Conservation (phyloP, 2,888 invertebrate species). For the Mayetiola destructor region DNA sequence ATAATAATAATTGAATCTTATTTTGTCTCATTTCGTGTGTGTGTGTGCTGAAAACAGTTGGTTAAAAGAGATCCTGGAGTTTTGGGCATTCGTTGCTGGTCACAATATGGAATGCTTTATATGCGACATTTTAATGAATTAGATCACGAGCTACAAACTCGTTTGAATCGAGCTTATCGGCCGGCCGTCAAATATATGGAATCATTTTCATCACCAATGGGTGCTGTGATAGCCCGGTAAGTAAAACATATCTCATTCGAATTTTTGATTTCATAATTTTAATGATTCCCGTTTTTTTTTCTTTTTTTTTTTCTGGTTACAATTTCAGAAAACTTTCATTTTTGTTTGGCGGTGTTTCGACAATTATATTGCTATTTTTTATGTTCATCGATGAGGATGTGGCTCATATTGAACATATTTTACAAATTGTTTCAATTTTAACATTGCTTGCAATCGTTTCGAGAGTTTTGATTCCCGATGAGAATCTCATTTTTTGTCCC, state of each 20-base stretch:
- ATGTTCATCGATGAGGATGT: conserved; percentile 89
- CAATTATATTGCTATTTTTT: conserved; percentile 64
- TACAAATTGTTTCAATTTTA: conserved; percentile 69
- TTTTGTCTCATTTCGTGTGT: no score
- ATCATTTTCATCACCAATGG: conserved; percentile 76
- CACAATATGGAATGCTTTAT: conserved; percentile 77
- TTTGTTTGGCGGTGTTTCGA: conserved; percentile 78
- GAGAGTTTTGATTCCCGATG: conserved; percentile 69
- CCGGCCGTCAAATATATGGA: conserved; percentile 85
- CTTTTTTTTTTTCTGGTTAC: conserved; percentile 18
- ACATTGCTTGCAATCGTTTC: conserved; percentile 64
- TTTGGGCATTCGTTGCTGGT: conserved; percentile 83
- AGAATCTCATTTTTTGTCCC: conserved; percentile 72
- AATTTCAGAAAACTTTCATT: conserved; percentile 24
- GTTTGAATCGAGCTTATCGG: conserved; percentile 82
- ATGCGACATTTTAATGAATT: conserved; percentile 96
- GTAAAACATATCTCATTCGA: no score
- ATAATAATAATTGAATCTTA: no score
- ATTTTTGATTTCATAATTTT: no score
- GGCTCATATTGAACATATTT: conserved; percentile 75
- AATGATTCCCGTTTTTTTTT: no score
- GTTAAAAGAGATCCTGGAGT: conserved; percentile 79
- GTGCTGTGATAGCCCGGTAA: conserved; percentile 62
- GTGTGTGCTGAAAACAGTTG: no score
- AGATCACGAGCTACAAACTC: conserved; percentile 87